Base-by-base conservation (phyloP, 2,888 invertebrate species). In the Harpalus rubripes region DNA sequence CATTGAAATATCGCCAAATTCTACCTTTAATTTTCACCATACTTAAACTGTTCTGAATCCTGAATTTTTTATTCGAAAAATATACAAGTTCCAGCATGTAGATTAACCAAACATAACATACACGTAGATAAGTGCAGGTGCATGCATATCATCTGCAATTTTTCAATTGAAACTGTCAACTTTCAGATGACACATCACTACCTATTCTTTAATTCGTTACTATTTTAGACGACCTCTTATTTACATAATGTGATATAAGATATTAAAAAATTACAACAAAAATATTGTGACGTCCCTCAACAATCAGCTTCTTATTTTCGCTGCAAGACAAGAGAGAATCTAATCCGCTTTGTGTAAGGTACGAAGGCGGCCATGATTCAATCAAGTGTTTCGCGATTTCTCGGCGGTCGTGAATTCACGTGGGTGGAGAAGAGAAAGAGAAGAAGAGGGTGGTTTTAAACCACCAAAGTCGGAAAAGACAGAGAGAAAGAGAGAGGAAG, bases 341-440 rank as follows among this genome's bases (percentile, higher is more conserved):
- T 68, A 68, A 68, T 68, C 68, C 68, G 68, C 68, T 68, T 68
- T 68, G 68, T 39, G 39, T n/a, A n/a, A 12, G 39, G 68, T 32
- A 39, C 68, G 68, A 26, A 32, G 68, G 81, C 81, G 81, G 39
- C 39, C 81, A 81, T 81, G 81, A 81, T 81, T 81, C 81, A 81
- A 81, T 81, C 81, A 81, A 52, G 68, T 63, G 81, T 65, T 65
- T 63, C 65, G 65, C 65, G 44, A 81, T 65, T 81, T 63, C 65
- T 65, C 81, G 52, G 52, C 32, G 65, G 68, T 41, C 68, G 68
- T 15, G 68, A 26, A 12, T 39, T 41, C n/a, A 39, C 15, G 68
- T 39, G 68, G 7, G 39, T 10, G 39, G 15, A 32, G 32, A 32
- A 32, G 32, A 32, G 0, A 32, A 1, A 32, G 32, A 32, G 32